Base-by-base conservation (phyloP, 2,888 invertebrate genomes). In the Blastobasis lacticolella region DNA sequence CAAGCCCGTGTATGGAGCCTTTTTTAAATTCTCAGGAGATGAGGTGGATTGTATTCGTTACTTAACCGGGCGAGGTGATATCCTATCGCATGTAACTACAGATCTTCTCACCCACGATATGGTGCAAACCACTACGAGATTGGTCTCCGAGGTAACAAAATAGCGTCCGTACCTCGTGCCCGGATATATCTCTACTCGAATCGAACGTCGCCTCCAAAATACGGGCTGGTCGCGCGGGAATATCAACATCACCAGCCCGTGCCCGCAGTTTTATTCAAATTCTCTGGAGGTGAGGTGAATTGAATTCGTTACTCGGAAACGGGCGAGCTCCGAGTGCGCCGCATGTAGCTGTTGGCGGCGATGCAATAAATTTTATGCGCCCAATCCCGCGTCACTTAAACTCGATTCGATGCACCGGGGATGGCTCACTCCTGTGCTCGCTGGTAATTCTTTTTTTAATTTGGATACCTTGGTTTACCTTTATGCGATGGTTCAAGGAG, bases 331-430 rank as follows among this genome's bases (percentile, higher is more conserved):
- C 23, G 23, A 23, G 23, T 23, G 23, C 23, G 23, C 23, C 23
- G 23, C 23, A 23, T 23, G 23, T 23, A 23, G 23, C 60, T 60
- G 62, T 67, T 66, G 62, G 63, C 62, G 61, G 61, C 61, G 63
- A 66, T 59, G 71, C 73, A 75, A 78, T 81, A 79, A 74, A 81
- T 76, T 78, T 64, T 64, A 71, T 77, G 71, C 74, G 69, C 68
- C 64, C 67, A 75, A 76, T 76, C 66, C 67, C 64, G 57, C 68
- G 76, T 78, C 73, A 72, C 73, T 71, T 64, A 64, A 70, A 71
- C 75, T 71, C 75, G 67, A 76, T 75, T 78, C 74, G 64, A 56
- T 75, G 75, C 75, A 75, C 59, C 59, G n/a, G 49, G 47, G 8
- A 9, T 38, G 40, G 6, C 4, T 45, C 49, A 37, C 43, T 49